Percentiles rank a stretch among this genome's conserved stretches.
Evolutionary conservation across 92 coral and sea anemone species (phyloP).

Genomic region (Parazoanthus swiftii): DNA sequence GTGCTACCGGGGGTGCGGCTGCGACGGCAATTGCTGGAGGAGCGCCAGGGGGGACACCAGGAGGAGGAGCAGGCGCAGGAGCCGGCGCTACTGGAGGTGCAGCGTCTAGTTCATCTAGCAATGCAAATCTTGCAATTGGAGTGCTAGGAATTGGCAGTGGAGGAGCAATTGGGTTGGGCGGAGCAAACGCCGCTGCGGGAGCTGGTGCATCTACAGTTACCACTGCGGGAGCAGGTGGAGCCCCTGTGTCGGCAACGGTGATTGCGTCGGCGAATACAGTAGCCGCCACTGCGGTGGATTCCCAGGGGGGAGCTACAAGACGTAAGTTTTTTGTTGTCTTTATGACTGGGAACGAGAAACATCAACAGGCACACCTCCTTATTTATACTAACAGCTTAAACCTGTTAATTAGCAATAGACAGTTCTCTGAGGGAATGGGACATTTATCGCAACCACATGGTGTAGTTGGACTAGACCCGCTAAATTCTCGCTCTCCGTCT

Average conservation of each 20-base stretch:
- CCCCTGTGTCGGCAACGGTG: constrained; percentile 26
- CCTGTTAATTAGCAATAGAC: too few species aligned
- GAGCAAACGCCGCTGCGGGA: constrained; percentile 19
- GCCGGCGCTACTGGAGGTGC: background rate
- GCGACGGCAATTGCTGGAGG: background rate
- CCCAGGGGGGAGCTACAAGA: constrained; percentile 38
- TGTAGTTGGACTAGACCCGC: too few species aligned
- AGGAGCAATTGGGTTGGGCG: constrained; percentile 32
- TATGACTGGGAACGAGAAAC: background rate
- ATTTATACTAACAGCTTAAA: too few species aligned
- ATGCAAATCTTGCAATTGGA: background rate
- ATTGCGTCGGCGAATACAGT: constrained; percentile 38
- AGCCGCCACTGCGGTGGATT: constrained; percentile 25
- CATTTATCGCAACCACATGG: too few species aligned
- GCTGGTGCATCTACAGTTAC: background rate
- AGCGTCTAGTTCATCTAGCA: background rate
- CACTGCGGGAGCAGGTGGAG: constrained; percentile 34
- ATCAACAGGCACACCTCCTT: too few species aligned
- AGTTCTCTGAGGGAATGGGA: too few species aligned
- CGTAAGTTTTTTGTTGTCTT: background rate
- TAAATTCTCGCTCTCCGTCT: too few species aligned
- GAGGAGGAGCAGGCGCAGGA: background rate
- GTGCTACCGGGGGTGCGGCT: background rate
- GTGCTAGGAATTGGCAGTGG: constrained; percentile 33
- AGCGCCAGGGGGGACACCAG: background rate